phyloP scores from a whole-genome alignment of 2,888 invertebrate genomes.

The Erebia epiphron region DNA sequence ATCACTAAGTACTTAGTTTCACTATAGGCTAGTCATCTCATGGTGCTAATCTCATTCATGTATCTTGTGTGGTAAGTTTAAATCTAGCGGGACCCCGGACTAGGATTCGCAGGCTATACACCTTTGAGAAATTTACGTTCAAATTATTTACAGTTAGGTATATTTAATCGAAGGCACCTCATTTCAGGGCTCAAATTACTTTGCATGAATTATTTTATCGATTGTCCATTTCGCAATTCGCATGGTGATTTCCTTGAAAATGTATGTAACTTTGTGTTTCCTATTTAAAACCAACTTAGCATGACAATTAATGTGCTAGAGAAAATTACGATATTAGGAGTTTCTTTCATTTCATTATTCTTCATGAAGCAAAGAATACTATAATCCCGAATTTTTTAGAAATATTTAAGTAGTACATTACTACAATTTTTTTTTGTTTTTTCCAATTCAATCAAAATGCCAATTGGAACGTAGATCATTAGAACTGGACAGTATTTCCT shows the following conservation, averaged over 20 bases:
- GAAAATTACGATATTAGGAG: background rate
- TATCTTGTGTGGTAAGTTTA: too few species aligned
- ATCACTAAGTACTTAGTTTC: too few species aligned
- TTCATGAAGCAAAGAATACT: background rate
- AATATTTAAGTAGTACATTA: too few species aligned
- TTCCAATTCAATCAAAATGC: too few species aligned
- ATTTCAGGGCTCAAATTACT: conserved; percentile 63
- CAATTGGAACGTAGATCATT: too few species aligned
- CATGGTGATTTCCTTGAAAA: conserved; percentile 49
- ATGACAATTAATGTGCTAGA: conserved; percentile 26
- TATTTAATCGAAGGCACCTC: conserved; percentile 60
- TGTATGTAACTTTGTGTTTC: conserved; percentile 34
- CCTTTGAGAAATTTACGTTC: too few species aligned
- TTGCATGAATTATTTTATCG: conserved; percentile 68
- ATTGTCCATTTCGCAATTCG: conserved; percentile 54
- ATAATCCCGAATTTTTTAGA: background rate
- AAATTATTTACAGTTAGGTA: background rate
- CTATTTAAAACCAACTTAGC: conserved; percentile 19
- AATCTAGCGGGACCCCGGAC: too few species aligned
- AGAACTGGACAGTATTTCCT: background rate
- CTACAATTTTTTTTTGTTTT: too few species aligned
- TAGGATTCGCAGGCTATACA: too few species aligned
- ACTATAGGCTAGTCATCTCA: too few species aligned
- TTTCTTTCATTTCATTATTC: conserved; percentile 12
- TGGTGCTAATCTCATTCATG: too few species aligned